phyloP scores from a whole-genome alignment of 2,113 vertebrate genomes.

The Leptosomus discolor region DNA sequence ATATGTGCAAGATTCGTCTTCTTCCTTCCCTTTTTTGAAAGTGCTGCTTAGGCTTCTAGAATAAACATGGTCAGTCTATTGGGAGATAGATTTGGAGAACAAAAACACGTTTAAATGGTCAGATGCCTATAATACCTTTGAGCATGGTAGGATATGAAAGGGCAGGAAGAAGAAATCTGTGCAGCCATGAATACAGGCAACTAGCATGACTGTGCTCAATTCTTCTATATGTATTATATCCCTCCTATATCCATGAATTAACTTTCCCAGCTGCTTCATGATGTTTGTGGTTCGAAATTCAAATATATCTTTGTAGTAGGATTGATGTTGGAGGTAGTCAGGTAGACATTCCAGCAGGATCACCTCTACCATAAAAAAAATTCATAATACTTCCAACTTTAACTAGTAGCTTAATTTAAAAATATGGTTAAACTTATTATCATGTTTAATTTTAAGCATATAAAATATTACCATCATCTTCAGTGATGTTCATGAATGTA shows the following conservation, averaged over 20 bases:
- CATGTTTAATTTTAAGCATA: neutral
- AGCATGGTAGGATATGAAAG: neutral
- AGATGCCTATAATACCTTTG: fast-evolving
- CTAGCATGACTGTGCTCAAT: neutral
- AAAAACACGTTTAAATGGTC: neutral
- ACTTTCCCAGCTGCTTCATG: neutral
- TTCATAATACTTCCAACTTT: neutral
- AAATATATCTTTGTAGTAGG: neutral
- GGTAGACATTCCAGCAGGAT: neutral
- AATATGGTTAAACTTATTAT: neutral
- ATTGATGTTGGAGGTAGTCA: neutral
- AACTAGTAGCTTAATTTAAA: neutral
- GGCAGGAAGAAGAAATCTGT: neutral
- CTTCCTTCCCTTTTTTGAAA: neutral
- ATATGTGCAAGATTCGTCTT: fast-evolving
- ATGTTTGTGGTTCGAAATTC: neutral
- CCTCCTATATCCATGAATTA: neutral
- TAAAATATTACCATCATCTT: neutral
- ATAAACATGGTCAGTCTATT: neutral
- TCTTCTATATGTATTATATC: neutral
- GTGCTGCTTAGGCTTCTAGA: neutral
- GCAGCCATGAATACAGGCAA: neutral
- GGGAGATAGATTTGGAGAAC: neutral
- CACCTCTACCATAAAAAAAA: neutral
- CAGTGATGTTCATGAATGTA: neutral